phyloP scores from a whole-genome alignment of 1,140 invertebrate genomes.

The Megathymus violae region DNA sequence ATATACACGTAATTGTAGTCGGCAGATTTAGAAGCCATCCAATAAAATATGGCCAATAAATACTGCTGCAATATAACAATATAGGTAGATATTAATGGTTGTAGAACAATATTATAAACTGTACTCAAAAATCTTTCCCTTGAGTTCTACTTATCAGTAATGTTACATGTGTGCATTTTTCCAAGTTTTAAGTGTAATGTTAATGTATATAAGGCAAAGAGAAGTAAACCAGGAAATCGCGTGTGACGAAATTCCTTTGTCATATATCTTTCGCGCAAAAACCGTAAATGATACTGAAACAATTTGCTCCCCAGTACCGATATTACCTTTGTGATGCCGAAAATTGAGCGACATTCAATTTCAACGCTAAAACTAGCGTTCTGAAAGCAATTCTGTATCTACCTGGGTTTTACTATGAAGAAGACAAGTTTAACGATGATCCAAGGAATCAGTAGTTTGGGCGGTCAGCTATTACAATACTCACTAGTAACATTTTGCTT shows the following conservation, averaged over 20 bases:
- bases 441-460: too few species aligned
- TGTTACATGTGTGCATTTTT: background rate
- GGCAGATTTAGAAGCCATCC: too few species aligned
- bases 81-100: too few species aligned
- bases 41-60: background rate
- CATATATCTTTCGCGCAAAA: conserved; percentile 10
- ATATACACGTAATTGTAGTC: too few species aligned
- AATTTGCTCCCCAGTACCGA: conserved; percentile 21
- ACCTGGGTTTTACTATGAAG: background rate
- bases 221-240: conserved; percentile 10
- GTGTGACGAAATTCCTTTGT: conserved; percentile 3
- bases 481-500: too few species aligned
- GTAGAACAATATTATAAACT: too few species aligned
- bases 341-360: conserved; percentile 34
- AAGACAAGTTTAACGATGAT: conserved; percentile 1
- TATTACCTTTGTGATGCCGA: conserved; percentile 21
- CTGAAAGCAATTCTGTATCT: conserved; percentile 3
- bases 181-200: background rate
- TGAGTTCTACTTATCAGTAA: too few species aligned
- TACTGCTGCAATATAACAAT: too few species aligned
- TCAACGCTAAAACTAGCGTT: background rate
- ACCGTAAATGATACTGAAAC: conserved; percentile 32
- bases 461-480: too few species aligned
- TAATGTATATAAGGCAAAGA: background rate
- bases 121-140: too few species aligned